phyloP scores from a whole-genome alignment of 2,888 invertebrate species.

The Pyrgus malvae region DNA sequence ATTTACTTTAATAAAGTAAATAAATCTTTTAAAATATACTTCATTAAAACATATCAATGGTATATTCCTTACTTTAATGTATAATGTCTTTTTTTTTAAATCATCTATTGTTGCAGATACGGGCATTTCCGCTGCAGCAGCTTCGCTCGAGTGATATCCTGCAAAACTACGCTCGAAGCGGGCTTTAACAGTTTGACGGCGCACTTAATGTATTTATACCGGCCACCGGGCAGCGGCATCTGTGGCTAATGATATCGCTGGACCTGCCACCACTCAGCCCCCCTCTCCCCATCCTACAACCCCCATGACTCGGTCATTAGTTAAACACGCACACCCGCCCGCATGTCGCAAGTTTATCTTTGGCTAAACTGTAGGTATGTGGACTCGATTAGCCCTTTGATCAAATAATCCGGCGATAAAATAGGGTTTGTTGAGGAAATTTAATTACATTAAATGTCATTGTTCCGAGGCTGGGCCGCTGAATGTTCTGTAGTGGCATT shows the following conservation, averaged over 20 bases:
- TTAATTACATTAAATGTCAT: constrained; percentile 75
- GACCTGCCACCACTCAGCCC: constrained; percentile 49
- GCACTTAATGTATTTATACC: constrained; percentile 80
- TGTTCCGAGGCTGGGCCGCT: constrained; percentile 54
- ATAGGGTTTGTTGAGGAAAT: constrained; percentile 72
- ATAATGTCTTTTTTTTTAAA: no score
- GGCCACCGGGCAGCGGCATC: constrained; percentile 69
- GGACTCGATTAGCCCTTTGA: constrained; percentile 81
- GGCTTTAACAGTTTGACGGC: constrained; percentile 77
- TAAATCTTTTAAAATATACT: no score
- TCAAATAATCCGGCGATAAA: constrained; percentile 80
- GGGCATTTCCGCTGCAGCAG: background rate
- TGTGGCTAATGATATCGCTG: constrained; percentile 80
- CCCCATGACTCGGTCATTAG: constrained; percentile 80
- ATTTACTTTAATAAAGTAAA: no score
- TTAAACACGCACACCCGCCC: constrained; percentile 80
- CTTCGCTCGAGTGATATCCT: constrained; percentile 7
- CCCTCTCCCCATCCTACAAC: constrained; percentile 38
- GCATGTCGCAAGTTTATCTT: constrained; percentile 82
- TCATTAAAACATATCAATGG: no score
- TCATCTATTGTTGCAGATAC: no score
- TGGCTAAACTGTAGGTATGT: constrained; percentile 77
- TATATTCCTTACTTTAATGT: no score
- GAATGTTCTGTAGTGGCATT: constrained; percentile 37
- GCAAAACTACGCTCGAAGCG: constrained; percentile 55